Conservation (phyloP, 2,888 invertebrate genomes). For the Cordilura impudica region DNA sequence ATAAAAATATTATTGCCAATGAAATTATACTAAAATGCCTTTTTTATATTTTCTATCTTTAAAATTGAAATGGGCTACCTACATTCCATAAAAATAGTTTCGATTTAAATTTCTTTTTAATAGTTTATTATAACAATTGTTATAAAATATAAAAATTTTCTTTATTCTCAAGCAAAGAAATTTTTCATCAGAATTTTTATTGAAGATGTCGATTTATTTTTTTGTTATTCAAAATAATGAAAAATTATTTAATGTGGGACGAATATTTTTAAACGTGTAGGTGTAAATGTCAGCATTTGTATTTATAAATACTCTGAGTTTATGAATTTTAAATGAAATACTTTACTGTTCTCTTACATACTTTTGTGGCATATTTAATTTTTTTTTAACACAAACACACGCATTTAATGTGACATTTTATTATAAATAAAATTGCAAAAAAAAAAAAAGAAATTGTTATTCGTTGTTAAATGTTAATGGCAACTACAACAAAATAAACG, state of each 20-base stretch:
- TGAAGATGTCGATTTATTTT: neutral
- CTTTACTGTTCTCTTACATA: neutral
- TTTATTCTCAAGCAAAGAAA: neutral
- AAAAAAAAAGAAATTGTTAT: neutral
- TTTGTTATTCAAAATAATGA: constrained; percentile 1
- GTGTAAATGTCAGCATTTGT: constrained; percentile 35
- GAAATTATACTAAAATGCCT: too few species aligned
- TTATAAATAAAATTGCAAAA: constrained; percentile 1
- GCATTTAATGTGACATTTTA: constrained; percentile 20
- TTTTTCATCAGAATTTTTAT: neutral
- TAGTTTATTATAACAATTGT: neutral
- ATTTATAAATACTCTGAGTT: neutral
- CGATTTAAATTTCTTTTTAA: too few species aligned
- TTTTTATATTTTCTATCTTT: too few species aligned
- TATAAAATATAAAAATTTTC: neutral
- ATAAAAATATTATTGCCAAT: too few species aligned
- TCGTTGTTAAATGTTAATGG: constrained; percentile 19
- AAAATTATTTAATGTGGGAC: constrained; percentile 45
- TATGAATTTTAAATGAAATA: neutral
- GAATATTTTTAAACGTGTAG: constrained; percentile 31
- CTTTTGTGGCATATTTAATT: constrained; percentile 13
- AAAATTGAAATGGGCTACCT: too few species aligned
- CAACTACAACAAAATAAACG: neutral
- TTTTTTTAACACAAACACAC: neutral
- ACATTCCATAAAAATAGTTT: too few species aligned